Evolutionary conservation across 1,140 invertebrate genomes (phyloP).

Genomic region (Drosophila baimaii): DNA sequence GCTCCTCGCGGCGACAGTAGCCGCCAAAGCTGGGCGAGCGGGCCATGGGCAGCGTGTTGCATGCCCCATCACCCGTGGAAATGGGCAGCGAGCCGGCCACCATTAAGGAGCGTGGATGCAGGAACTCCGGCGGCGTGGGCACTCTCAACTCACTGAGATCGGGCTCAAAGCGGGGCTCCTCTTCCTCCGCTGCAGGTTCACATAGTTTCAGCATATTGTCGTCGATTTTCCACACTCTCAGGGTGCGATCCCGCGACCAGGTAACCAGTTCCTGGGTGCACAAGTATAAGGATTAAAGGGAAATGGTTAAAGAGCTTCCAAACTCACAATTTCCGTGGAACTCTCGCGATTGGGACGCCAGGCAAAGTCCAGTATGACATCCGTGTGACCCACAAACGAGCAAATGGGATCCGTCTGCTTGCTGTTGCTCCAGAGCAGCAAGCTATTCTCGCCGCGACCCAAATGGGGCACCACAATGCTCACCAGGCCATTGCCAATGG

Average conservation of each 20-base stretch:
- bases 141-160: slow-evolving; percentile 60
- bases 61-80: slow-evolving; percentile 37
- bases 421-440: slow-evolving; percentile 92
- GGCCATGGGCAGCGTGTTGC: slow-evolving; percentile 64
- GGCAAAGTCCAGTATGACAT: slow-evolving; percentile 97
- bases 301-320: neutral
- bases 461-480: slow-evolving; percentile 94
- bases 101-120: slow-evolving; percentile 53
- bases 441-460: slow-evolving; percentile 90
- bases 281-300: neutral
- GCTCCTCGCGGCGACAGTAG: slow-evolving; percentile 64
- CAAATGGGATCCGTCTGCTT: slow-evolving; percentile 90
- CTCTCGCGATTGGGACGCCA: slow-evolving; percentile 89
- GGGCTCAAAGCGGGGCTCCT: slow-evolving; percentile 59
- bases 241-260: slow-evolving; percentile 96
- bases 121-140: slow-evolving; percentile 68
- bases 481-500: slow-evolving; percentile 95
- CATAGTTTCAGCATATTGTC: slow-evolving; percentile 91
- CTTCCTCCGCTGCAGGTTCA: slow-evolving; percentile 78
- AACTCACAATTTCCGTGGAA: slow-evolving; percentile 70
- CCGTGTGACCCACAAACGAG: slow-evolving; percentile 95
- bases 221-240: slow-evolving; percentile 96
- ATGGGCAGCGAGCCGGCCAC: slow-evolving; percentile 66
- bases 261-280: slow-evolving; percentile 95
- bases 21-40: slow-evolving; percentile 66